A percentile compares a stretch with the other conserved stretches of the same genome.
phyloP scores from a whole-genome alignment of 2,797 vertebrate species.

The Serranus cabrilla region DNA sequence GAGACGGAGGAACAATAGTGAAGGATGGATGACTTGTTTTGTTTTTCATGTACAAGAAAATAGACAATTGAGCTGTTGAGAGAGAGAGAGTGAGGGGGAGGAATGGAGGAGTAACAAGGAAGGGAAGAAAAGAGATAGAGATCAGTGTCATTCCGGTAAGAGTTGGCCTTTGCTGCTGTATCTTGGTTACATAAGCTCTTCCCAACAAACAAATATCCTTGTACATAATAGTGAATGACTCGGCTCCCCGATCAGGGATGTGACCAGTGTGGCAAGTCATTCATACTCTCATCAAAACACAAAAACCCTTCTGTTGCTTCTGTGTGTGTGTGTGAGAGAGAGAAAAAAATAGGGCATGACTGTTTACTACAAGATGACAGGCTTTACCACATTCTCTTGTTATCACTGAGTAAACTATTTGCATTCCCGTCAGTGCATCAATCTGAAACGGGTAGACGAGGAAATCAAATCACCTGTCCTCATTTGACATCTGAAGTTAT shows the following conservation, averaged over 20 bases:
- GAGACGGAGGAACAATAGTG: slow-evolving; percentile 44
- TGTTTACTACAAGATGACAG: slow-evolving; percentile 65
- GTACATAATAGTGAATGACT: slow-evolving; percentile 23
- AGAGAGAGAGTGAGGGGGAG: slow-evolving; percentile 17
- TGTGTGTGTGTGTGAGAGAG: slow-evolving; percentile 21
- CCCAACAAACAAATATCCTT: slow-evolving; percentile 54
- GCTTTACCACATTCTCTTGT: slow-evolving; percentile 64
- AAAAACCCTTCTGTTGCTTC: slow-evolving; percentile 7
- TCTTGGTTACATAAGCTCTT: slow-evolving; percentile 56
- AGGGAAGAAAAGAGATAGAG: slow-evolving; percentile 25
- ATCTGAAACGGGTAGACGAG: slow-evolving; percentile 31
- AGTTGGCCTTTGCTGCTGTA: slow-evolving; percentile 25
- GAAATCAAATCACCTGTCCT: slow-evolving; percentile 54
- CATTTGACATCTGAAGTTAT: slow-evolving; percentile 22
- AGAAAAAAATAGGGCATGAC: neutral
- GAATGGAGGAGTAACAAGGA: slow-evolving; percentile 29
- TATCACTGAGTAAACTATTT: slow-evolving; percentile 36
- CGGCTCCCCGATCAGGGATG: slow-evolving; percentile 37
- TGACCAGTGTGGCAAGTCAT: slow-evolving; percentile 25
- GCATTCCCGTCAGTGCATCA: slow-evolving; percentile 52
- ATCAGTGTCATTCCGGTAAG: slow-evolving; percentile 64
- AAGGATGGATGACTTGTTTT: slow-evolving; percentile 64
- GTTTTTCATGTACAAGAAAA: slow-evolving; percentile 59
- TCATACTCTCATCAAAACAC: slow-evolving; percentile 30
- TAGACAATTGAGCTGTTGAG: slow-evolving; percentile 48